Evolutionary conservation across 2,797 vertebrate genomes (phyloP).

Genomic region (Silurus lanzhouensis): DNA sequence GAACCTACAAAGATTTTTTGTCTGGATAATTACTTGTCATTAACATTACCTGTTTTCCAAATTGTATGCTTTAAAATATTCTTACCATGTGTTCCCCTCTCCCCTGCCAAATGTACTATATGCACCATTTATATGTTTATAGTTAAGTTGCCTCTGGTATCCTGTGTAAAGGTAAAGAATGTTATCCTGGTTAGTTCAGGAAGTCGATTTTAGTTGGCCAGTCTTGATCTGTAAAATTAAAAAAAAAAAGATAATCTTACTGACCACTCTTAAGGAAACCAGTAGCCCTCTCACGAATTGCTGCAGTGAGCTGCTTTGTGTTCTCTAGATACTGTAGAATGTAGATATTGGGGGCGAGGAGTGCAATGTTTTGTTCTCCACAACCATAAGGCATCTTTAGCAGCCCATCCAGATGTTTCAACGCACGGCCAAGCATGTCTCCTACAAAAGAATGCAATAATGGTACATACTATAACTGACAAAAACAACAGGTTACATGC

Average conservation of each 20-base stretch:
- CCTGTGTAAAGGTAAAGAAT: constrained; percentile 61
- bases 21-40: not conserved
- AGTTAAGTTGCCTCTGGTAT: constrained; percentile 82
- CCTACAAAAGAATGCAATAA: constrained; percentile 64
- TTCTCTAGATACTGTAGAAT: constrained; percentile 77
- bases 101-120: constrained; percentile 78
- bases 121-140: constrained; percentile 68
- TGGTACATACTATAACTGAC: not conserved
- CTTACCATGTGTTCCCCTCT: constrained; percentile 80
- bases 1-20: not conserved
- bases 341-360: constrained; percentile 79
- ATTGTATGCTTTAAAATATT: not conserved
- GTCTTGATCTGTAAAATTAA: not conserved
- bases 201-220: not conserved
- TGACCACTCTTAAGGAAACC: constrained; percentile 75
- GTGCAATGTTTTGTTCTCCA: constrained; percentile 83
- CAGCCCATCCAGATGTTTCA: constrained; percentile 77
- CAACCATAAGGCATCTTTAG: constrained; percentile 80
- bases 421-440: constrained; percentile 76
- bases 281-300: constrained; percentile 62
- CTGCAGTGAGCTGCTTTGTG: constrained; percentile 73
- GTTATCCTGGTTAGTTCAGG: not conserved
- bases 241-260: constrained; percentile 32
- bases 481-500: not conserved
- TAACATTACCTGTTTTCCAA: not conserved